Evolutionary conservation across 2,113 vertebrate species (phyloP).

Genomic region (Ameiurus melas): DNA sequence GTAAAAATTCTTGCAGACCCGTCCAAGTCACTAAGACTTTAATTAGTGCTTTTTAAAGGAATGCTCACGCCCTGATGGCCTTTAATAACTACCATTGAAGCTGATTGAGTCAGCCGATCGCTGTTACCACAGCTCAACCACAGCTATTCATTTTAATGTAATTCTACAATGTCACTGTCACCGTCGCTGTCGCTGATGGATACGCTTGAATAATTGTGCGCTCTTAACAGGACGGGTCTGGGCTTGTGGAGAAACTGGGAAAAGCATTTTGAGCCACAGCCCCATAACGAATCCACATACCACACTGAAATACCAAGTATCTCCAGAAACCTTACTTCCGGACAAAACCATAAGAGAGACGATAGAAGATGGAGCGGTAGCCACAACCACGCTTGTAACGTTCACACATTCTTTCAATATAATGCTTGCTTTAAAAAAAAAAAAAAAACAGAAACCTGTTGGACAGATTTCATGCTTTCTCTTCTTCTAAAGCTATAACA

Average conservation of each 20-base stretch:
- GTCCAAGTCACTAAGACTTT: constrained; percentile 16
- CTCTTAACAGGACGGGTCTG: constrained; percentile 56
- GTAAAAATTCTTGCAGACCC: not conserved
- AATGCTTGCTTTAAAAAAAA: constrained; percentile 20
- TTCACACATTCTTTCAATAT: constrained; percentile 14
- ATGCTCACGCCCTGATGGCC: constrained; percentile 33
- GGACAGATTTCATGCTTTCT: constrained; percentile 51
- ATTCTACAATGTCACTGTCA: constrained; percentile 62
- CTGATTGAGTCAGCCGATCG: constrained; percentile 21
- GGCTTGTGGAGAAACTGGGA: constrained; percentile 65
- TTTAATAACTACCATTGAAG: constrained; percentile 9
- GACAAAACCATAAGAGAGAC: not conserved
- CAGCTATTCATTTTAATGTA: constrained; percentile 15
- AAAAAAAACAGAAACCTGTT: constrained; percentile 62
- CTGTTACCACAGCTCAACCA: constrained; percentile 34
- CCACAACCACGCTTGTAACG: not conserved
- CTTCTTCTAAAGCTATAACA: constrained; percentile 59
- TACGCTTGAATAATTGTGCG: constrained; percentile 36
- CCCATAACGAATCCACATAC: constrained; percentile 65
- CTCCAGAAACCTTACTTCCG: constrained; percentile 15
- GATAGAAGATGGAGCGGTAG: not conserved
- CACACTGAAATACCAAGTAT: constrained; percentile 41
- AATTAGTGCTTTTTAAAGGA: constrained; percentile 30
- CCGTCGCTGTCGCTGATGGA: constrained; percentile 31
- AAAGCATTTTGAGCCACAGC: constrained; percentile 67